Percentiles rank a stretch among this genome's conserved stretches.
Evolutionary conservation across 53 echinoderm and acorn worm genomes (phyloP).

Genomic region (Paelopatides confundens): DNA sequence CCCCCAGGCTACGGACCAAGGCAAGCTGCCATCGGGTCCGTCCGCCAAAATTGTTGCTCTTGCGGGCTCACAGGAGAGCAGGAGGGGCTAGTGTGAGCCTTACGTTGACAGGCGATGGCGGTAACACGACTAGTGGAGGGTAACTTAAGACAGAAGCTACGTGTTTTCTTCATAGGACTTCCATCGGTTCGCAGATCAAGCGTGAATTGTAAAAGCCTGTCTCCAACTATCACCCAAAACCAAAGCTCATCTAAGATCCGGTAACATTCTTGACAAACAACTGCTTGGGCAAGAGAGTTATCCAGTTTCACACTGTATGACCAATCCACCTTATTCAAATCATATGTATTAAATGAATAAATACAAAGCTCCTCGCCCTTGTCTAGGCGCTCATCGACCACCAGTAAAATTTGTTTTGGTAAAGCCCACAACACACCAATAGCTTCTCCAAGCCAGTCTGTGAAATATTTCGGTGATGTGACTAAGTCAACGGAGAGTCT

Average conservation of each 20-base stretch:
- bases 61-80: too few species aligned
- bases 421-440: slow-evolving; percentile 25
- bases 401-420: slow-evolving; percentile 13
- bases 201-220: neutral
- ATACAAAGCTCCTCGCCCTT: slow-evolving; percentile 2
- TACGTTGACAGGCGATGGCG: neutral
- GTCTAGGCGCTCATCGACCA: slow-evolving; percentile 13
- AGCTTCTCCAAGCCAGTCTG: slow-evolving; percentile 17
- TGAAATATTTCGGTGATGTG: neutral
- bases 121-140: neutral
- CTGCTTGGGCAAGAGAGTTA: neutral
- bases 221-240: slow-evolving; percentile 18
- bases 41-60: too few species aligned
- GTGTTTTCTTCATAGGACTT: neutral
- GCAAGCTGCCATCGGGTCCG: too few species aligned
- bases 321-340: slow-evolving; percentile 4
- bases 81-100: too few species aligned
- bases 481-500: neutral
- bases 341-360: slow-evolving; percentile 7
- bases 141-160: neutral
- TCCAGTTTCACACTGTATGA: neutral
- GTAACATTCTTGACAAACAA: neutral
- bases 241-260: neutral
- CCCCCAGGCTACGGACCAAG: too few species aligned
- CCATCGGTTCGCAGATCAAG: slow-evolving; percentile 6